These are phyloP conservation scores for Orestias chungarensis DNA, from an alignment of 2,797 vertebrate genomes.

Conservation along the genomic window DNA sequence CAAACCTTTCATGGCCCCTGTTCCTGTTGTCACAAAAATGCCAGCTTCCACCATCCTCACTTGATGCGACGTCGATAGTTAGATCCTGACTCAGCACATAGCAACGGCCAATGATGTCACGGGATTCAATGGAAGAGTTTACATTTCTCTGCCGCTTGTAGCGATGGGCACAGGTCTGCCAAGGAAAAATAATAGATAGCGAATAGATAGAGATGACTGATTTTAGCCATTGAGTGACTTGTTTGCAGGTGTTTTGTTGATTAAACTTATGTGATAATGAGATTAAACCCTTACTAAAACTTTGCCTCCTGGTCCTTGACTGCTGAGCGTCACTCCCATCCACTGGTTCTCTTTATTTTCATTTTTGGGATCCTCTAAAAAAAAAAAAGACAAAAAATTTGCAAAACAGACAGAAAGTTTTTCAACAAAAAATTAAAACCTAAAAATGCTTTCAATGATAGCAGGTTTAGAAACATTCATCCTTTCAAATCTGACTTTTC, in stretches of 20 bases:
- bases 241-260: background rate
- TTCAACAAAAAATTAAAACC: background rate
- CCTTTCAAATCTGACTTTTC: background rate
- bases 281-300: constrained; percentile 87
- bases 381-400: background rate
- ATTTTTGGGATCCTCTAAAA: constrained; percentile 72
- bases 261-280: background rate
- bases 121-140: constrained; percentile 78
- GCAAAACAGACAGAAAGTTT: constrained; percentile 5
- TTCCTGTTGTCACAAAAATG: constrained; percentile 87
- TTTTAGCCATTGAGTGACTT: background rate
- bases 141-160: constrained; percentile 87
- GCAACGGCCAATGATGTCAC: constrained; percentile 93
- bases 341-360: constrained; percentile 98
- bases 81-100: constrained; percentile 90
- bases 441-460: background rate
- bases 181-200: constrained; percentile 9
- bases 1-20: constrained; percentile 91
- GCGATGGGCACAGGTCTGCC: constrained; percentile 94
- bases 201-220: background rate
- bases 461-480: background rate
- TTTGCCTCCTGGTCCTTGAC: constrained; percentile 96
- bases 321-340: constrained; percentile 96
- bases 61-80: constrained; percentile 52
- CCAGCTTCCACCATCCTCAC: constrained; percentile 88